These are phyloP conservation scores for Odontothrips loti DNA, from an alignment of 2,888 invertebrate genomes.

Conservation along the genomic window DNA sequence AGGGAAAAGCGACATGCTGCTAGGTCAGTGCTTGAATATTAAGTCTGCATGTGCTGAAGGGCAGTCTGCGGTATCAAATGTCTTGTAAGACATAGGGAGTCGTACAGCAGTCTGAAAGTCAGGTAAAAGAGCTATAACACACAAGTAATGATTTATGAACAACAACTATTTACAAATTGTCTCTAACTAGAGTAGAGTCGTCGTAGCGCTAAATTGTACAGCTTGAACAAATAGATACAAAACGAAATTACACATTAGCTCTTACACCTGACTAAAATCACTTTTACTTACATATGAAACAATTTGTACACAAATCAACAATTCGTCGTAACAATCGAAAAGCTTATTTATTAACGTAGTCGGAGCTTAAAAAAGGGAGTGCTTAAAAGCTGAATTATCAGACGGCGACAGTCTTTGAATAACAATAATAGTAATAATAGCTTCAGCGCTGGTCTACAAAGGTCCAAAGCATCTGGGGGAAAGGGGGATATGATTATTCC, in stretches of 20 bases:
- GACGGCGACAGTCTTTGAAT: background rate
- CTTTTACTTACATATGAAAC: slow-evolving; percentile 1
- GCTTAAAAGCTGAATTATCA: background rate
- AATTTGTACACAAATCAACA: slow-evolving; percentile 9
- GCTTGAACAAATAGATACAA: background rate
- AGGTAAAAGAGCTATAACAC: slow-evolving; percentile 4
- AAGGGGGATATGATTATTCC: background rate
- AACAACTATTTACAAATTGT: background rate
- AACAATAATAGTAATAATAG: no score
- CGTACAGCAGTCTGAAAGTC: slow-evolving; percentile 10
- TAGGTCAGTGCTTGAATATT: background rate
- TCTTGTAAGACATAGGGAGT: background rate
- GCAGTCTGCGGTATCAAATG: background rate
- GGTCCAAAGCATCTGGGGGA: no score
- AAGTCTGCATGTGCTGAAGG: background rate
- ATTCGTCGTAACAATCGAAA: background rate
- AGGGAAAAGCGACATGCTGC: background rate
- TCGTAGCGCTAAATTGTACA: background rate
- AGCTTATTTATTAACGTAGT: background rate
- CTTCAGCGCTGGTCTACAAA: no score
- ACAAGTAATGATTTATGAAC: background rate
- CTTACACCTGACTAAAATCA: background rate
- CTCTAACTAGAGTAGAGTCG: background rate
- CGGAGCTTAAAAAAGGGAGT: background rate
- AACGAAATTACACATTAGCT: background rate